Evolutionary conservation across 2,888 invertebrate species (phyloP), one percentile per base, ranked within the genome.

Genomic region (Chamaedrilus cognettii): DNA sequence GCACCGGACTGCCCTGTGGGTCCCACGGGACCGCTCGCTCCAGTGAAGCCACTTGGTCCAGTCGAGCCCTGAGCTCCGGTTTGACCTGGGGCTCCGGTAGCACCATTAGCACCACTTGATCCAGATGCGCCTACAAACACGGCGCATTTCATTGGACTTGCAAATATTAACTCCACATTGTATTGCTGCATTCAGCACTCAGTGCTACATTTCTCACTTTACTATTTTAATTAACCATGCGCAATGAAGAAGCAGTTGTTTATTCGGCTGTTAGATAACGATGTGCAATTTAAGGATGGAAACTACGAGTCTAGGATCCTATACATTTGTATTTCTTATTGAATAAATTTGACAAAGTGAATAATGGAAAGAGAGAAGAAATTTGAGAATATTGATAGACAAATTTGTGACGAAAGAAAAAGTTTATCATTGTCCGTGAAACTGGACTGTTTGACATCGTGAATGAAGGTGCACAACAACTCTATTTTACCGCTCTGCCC

Each of bases 91-190:
- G 60, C 31, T 11, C 66, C 66, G 23, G 55, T 4, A 7, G 19
- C 5, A 32, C 67, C 61, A 50, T 31, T 52, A 2, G 26, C 30
- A 30, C 62, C 52, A 2, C 31, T 11, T 23, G 60, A 2, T 60
- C 60, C 60, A 34, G 33, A 42, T 15, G 33, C 60, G 23, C 72
- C 72, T 28, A 52, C 49, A 15, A 35, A 51, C 32, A 70, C 72
- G 35, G 55, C n/a, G 50, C 35, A n/a, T 35, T 63, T 68, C 2
- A 59, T 34, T n/a, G 49, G 64, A 56, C 72, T 52, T 32, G 66
- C 68, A 3, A 35, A 3, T n/a, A 55, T 51, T 7, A 63, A 19
- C 42, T 7, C 7, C 19, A 7, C 42, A 42, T n/a, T n/a, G n/a
- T n/a, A n/a, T n/a, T n/a, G n/a, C 42, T 42, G 11, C 42, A 42